Percentiles rank a stretch among this genome's conserved stretches.
These are phyloP conservation scores for Catalaphyllia jardinei DNA, from an alignment of 64 coral and sea anemone species.

Conservation along the genomic window DNA sequence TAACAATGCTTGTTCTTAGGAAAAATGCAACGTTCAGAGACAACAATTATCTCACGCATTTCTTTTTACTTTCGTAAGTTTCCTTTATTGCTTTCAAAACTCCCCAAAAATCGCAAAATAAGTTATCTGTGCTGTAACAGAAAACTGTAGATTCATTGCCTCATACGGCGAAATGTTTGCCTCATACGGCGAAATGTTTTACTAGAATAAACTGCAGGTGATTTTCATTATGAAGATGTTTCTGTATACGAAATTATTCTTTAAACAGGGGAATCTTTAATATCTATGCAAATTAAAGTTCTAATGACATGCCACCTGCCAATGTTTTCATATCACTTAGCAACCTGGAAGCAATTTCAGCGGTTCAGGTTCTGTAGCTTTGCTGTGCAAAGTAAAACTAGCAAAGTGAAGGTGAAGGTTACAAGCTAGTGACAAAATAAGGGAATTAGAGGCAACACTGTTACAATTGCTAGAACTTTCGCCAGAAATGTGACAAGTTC, in stretches of 20 bases:
- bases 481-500: not conserved
- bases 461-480: not conserved
- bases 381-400: not conserved
- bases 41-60: no score
- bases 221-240: no score
- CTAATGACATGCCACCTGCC: not conserved
- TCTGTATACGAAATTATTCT: not conserved
- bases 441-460: not conserved
- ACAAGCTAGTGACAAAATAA: not conserved
- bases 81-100: no score
- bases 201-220: no score
- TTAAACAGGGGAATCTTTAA: not conserved
- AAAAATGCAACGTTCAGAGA: no score
- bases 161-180: not conserved
- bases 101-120: not conserved
- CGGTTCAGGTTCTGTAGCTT: no score
- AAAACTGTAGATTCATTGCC: not conserved
- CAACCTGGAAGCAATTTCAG: not conserved
- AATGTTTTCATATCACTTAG: not conserved
- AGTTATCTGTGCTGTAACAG: not conserved
- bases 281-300: conserved; percentile 7
- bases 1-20: no score
- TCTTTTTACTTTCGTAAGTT: no score
- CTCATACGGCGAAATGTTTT: no score
- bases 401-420: not conserved